Base-by-base conservation (phyloP, 2,888 invertebrate species). In the Habrosyne pyritoides region DNA sequence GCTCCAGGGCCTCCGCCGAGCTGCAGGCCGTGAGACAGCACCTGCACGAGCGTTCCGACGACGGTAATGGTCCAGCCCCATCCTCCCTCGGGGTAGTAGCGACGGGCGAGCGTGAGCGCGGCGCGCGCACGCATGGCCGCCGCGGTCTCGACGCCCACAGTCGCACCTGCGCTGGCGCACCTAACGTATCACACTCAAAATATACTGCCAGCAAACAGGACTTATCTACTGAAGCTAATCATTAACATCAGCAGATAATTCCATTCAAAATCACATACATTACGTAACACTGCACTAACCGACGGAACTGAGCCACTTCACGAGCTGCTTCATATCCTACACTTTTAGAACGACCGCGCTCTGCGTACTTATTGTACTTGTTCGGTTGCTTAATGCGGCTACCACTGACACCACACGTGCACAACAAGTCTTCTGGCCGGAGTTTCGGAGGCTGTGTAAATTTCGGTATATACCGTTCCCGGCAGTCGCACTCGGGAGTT, bases 61-160 rank as follows among this genome's bases (percentile, higher is more conserved):
- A 94, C 93, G 51, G 96, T 94, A 58, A 97, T 94, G 53, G 96
- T 94, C 96, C 96, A 97, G 14, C 97, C 97, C 97, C 97, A 97
- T 12, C 97, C 97, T 2, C 97, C 97, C 89, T 97, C 97, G 3
- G 97, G 97, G 84, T 97, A 97, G 88, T 97, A 97, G 70, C 97
- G 95, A 30, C 95, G 93, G 56, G 95, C 95, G 49, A 96, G 91
- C 49, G 95, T 93, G 53, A 95, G 90, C 10, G 95, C 93, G 0
- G 95, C 95, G 47, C 95, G 94, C 47, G 94, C 93, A 61, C 94
- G 93, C 51, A 93, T 71, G n/a, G 88, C 91, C 7, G 89, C 88
- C 55, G 89, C 84, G 6, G 91, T 91, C 73, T 91, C 91, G 69
- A 86, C 78, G 62, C 93, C 83, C 59, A 91, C 91, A 49, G 89